These are phyloP conservation scores for Habropoda laboriosa DNA, from an alignment of 1,140 invertebrate genomes.

Conservation along the genomic window DNA sequence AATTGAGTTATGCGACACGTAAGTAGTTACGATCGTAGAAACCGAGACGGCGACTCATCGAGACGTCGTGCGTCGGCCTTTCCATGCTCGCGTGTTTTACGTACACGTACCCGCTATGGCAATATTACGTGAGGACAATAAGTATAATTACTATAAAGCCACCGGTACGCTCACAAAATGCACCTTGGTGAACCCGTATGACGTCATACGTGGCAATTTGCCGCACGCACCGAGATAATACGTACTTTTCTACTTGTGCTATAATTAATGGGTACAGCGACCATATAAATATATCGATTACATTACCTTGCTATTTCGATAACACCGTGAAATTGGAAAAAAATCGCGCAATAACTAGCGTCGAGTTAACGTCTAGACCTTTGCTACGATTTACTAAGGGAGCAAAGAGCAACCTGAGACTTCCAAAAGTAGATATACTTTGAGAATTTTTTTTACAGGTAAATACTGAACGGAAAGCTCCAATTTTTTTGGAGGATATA, in stretches of 20 bases:
- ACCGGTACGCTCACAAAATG: slow-evolving; percentile 42
- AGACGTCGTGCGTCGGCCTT: slow-evolving; percentile 34
- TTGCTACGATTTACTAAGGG: no score
- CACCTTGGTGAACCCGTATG: slow-evolving; percentile 11
- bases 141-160: slow-evolving; percentile 66
- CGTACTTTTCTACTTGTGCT: background rate
- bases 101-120: slow-evolving; percentile 6
- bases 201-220: background rate
- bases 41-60: slow-evolving; percentile 19
- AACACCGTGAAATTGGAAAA: background rate
- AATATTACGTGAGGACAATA: slow-evolving; percentile 56
- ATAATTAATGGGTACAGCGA: slow-evolving; percentile 37
- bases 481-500: no score
- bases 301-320: background rate
- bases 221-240: slow-evolving; percentile 26
- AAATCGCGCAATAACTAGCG: background rate
- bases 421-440: no score
- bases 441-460: no score
- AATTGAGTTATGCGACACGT: slow-evolving; percentile 52
- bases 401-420: no score
- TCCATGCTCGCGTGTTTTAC: slow-evolving; percentile 60
- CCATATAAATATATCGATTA: background rate
- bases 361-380: background rate
- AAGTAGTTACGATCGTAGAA: slow-evolving; percentile 6
- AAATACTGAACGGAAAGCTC: no score